Percentiles rank a stretch among this genome's conserved stretches.
These are phyloP conservation scores for Alauda arvensis DNA, from an alignment of 2,797 vertebrate species.

Conservation along the genomic window DNA sequence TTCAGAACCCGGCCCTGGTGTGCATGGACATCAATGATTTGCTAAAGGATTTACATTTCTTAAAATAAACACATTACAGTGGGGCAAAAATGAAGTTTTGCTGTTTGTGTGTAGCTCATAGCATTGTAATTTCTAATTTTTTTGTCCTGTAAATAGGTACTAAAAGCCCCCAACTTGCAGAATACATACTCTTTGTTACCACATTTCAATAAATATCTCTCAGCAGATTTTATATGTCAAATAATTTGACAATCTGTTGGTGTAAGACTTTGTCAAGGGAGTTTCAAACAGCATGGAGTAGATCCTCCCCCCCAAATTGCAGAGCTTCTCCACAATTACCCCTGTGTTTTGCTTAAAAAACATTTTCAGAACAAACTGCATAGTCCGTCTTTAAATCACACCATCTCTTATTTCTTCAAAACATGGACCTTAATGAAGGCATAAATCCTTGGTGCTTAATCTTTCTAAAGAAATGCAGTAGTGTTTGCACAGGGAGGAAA, in stretches of 20 bases:
- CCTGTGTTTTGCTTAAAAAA: not conserved
- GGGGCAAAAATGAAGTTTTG: not conserved
- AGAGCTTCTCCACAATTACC: not conserved
- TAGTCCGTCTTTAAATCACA: not conserved
- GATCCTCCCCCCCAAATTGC: not conserved
- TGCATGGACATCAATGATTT: not conserved
- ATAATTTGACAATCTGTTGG: not conserved
- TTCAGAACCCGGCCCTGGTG: not conserved
- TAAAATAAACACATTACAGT: not conserved
- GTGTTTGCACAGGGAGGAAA: conserved; percentile 15
- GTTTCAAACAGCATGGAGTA: not conserved
- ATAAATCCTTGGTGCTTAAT: conserved; percentile 11
- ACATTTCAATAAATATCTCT: not conserved
- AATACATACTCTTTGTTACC: not conserved
- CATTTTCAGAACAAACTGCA: not conserved
- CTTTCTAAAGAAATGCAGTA: conserved; percentile 3
- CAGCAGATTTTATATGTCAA: not conserved
- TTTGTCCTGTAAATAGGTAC: not conserved
- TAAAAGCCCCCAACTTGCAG: not conserved
- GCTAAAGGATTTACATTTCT: not conserved
- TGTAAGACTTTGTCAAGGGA: not conserved
- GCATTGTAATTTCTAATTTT: not conserved
- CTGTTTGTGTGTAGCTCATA: not conserved
- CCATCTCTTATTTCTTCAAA: conserved; percentile 18
- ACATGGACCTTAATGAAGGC: not conserved